Evolutionary conservation across 2,888 invertebrate genomes (phyloP).

Genomic region (Dynastes grantii): DNA sequence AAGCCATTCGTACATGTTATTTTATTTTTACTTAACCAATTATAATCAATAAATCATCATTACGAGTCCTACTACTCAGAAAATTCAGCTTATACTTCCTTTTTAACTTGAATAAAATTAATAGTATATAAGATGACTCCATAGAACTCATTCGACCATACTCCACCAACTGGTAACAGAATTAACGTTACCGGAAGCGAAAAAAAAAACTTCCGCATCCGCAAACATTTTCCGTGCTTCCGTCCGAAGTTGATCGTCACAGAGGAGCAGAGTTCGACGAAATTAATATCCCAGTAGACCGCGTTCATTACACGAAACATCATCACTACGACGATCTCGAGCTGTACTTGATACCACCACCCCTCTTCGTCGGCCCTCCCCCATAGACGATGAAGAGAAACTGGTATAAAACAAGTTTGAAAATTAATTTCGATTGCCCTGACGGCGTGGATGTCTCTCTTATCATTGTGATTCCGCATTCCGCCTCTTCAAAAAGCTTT

Average conservation of each 20-base stretch:
- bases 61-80: too few relatives aligned
- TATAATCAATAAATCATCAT: too few relatives aligned
- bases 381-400: neutral
- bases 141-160: neutral
- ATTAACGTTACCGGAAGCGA: neutral
- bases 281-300: constrained; percentile 11
- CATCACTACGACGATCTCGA: neutral
- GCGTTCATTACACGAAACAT: constrained; percentile 12
- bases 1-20: too few relatives aligned
- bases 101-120: neutral
- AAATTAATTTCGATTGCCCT: neutral
- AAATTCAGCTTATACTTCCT: neutral
- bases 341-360: neutral
- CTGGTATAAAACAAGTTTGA: constrained; percentile 1
- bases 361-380: neutral
- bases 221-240: neutral
- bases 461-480: neutral
- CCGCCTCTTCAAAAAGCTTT: neutral
- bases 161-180: neutral
- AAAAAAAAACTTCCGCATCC: neutral
- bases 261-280: constrained; percentile 1
- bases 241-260: neutral
- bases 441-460: neutral
- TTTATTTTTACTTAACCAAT: too few relatives aligned
- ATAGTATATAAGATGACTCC: neutral